A percentile compares a stretch with the other conserved stretches of the same genome.
phyloP scores from a whole-genome alignment of 2,888 invertebrate species.

The Empis livida region DNA sequence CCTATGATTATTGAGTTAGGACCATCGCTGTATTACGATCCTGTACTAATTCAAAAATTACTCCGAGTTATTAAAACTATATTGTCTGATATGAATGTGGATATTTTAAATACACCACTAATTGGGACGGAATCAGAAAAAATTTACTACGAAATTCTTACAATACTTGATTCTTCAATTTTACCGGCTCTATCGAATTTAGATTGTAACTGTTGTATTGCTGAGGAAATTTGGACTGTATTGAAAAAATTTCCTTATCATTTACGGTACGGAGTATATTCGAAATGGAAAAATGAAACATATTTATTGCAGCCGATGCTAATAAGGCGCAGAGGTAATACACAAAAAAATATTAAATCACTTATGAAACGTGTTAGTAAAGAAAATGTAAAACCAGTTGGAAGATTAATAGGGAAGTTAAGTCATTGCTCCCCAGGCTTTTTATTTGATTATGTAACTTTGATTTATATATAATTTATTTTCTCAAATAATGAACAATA shows the following conservation, averaged over 20 bases:
- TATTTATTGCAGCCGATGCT: slow-evolving; percentile 70
- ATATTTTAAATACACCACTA: slow-evolving; percentile 28
- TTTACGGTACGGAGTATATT: slow-evolving; percentile 67
- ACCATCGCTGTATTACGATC: slow-evolving; percentile 75
- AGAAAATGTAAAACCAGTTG: slow-evolving; percentile 95
- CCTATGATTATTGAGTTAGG: slow-evolving; percentile 80
- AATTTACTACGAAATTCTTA: slow-evolving; percentile 71
- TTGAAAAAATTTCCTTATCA: slow-evolving; percentile 78
- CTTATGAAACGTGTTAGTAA: slow-evolving; percentile 97
- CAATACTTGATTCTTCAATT: slow-evolving; percentile 75
- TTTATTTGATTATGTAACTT: slow-evolving; percentile 80
- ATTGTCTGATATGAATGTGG: slow-evolving; percentile 32
- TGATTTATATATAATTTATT: too few species aligned
- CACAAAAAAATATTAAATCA: slow-evolving; percentile 83
- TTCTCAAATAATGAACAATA: slow-evolving; percentile 8
- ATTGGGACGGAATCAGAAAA: slow-evolving; percentile 36
- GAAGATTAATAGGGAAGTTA: slow-evolving; percentile 89
- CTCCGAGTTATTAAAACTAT: slow-evolving; percentile 40
- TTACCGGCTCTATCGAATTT: slow-evolving; percentile 83
- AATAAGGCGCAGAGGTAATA: slow-evolving; percentile 71
- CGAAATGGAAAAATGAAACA: slow-evolving; percentile 92
- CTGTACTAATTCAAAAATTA: slow-evolving; percentile 81
- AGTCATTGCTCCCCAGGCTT: slow-evolving; percentile 93
- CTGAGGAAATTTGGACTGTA: slow-evolving; percentile 91
- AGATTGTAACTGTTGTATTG: slow-evolving; percentile 90